Evolutionary conservation across 2,888 invertebrate species (phyloP), one percentile per base, ranked within the genome.

Genomic region (Horisme vitalbata): DNA sequence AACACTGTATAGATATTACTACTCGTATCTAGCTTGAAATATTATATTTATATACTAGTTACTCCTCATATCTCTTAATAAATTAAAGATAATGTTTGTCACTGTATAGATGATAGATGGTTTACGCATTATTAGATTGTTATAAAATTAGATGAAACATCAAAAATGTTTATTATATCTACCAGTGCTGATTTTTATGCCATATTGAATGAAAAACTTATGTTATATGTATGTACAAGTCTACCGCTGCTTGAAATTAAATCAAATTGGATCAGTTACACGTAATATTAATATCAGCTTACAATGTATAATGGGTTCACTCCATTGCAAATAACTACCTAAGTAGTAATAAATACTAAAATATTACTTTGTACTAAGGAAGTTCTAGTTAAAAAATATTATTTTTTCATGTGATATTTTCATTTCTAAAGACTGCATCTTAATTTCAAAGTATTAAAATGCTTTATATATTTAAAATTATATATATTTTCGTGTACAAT

Each of bases 41-140:
- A n/a, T n/a, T 34, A 26, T 24, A 34, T 38, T 24, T 38, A 38
- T 31, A 9, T 32, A 34, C 32, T 37, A 41, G 41, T 36, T 45
- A 33, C 10, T 36, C 23, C 21, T 31, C 31, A 28, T 41, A 28
- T 24, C 20, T 35, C 31, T 11, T 47, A 37, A 37, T 41, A 20
- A 11, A 14, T 20, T 35, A 41, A 12, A 39, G 18, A 27, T 38
- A 14, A 13, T 43, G 20, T 43, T 49, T 21, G 21, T 44, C 44
- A 26, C 64, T 69, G 65, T 75, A 78, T 74, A 78, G 71, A 63
- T 63, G 73, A 68, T 77, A 79, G 75, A 65, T 55, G 62, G n/a
- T n/a, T n/a, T n/a, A n/a, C n/a, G n/a, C n/a, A n/a, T n/a, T 68
- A 68, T 72, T 83, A 81, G 75, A 81, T 78, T 75, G 81, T 84